A percentile compares a stretch with the other conserved stretches of the same genome.
Conservation (phyloP, 2,888 invertebrate genomes). For the Rhamnusium bicolor region DNA sequence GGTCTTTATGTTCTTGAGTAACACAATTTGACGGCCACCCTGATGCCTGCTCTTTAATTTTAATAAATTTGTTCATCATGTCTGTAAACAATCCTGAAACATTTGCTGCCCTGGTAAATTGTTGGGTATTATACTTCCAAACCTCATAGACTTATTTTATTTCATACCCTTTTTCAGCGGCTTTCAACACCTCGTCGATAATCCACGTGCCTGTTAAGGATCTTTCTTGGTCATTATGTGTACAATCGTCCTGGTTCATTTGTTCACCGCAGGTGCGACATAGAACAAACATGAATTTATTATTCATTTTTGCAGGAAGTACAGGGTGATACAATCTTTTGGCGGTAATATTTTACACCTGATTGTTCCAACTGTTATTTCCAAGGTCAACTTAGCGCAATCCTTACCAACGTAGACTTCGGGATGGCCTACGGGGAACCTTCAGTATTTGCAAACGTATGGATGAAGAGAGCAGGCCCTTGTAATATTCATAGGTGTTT, state of each 20-base stretch:
- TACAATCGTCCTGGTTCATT: slow-evolving; percentile 55
- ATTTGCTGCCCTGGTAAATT: slow-evolving; percentile 53
- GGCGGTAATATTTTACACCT: slow-evolving; percentile 51
- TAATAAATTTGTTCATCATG: slow-evolving; percentile 61
- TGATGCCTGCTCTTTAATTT: slow-evolving; percentile 57
- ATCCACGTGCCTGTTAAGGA: slow-evolving; percentile 37
- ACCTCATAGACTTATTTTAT: slow-evolving; percentile 51
- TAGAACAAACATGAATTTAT: slow-evolving; percentile 62
- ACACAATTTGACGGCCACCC: too few relatives aligned
- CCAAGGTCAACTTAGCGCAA: slow-evolving; percentile 42
- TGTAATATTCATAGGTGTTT: slow-evolving; percentile 29
- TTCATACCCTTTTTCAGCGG: slow-evolving; percentile 59
- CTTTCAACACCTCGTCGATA: slow-evolving; percentile 61
- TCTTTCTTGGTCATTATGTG: slow-evolving; percentile 52
- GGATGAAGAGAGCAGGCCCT: slow-evolving; percentile 57
- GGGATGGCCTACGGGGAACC: slow-evolving; percentile 60
- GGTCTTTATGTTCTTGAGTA: too few relatives aligned
- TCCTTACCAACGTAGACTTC: slow-evolving; percentile 37
- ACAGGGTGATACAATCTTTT: slow-evolving; percentile 49
- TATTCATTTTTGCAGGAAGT: slow-evolving; percentile 43
- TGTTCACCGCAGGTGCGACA: slow-evolving; percentile 62
- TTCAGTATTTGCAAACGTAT: slow-evolving; percentile 56
- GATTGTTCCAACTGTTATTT: slow-evolving; percentile 38
- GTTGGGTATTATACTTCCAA: slow-evolving; percentile 28
- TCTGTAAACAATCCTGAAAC: slow-evolving; percentile 59